A percentile compares a stretch with the other conserved stretches of the same genome.
Evolutionary conservation across 2,888 invertebrate genomes (phyloP).

Genomic region (Dastarcus helophoroides): DNA sequence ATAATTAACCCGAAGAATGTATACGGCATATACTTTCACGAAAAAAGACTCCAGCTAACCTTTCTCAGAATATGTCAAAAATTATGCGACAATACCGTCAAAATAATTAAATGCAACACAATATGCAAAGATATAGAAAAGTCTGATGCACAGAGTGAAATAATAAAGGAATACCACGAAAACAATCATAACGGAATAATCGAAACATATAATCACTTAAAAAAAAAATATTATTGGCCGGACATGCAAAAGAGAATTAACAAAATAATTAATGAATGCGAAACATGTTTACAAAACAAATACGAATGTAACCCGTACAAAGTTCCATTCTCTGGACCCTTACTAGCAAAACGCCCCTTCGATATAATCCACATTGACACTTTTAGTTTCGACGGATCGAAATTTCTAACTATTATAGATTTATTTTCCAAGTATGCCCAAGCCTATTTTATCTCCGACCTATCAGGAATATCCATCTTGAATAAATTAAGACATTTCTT

Average conservation of each 20-base stretch:
- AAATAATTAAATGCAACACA: slow-evolving; percentile 9
- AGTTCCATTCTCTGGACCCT: slow-evolving; percentile 11
- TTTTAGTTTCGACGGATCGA: slow-evolving; percentile 7
- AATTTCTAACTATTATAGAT: slow-evolving; percentile 9
- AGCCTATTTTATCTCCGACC: slow-evolving; percentile 10
- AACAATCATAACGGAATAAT: slow-evolving; percentile 8
- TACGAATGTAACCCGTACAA: slow-evolving; percentile 14
- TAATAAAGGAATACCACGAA: slow-evolving; percentile 8
- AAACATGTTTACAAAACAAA: slow-evolving; percentile 13
- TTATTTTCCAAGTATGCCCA: slow-evolving; percentile 10
- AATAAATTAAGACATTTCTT: slow-evolving; percentile 13
- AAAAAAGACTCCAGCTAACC: slow-evolving; percentile 2
- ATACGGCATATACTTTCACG: slow-evolving; percentile 8
- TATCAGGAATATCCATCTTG: slow-evolving; percentile 7
- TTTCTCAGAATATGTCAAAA: slow-evolving; percentile 3
- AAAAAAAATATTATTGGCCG: slow-evolving; percentile 10
- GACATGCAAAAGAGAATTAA: slow-evolving; percentile 10
- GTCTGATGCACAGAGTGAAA: slow-evolving; percentile 6
- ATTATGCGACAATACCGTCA: slow-evolving; percentile 5
- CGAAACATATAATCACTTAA: too few relatives aligned
- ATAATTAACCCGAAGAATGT: slow-evolving; percentile 6
- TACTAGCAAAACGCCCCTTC: slow-evolving; percentile 13
- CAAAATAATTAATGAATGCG: slow-evolving; percentile 13
- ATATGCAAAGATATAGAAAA: slow-evolving; percentile 6
- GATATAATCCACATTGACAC: slow-evolving; percentile 11